Base-by-base conservation (phyloP, 1,140 invertebrate genomes). In the Brachionus asplanchnoidis region DNA sequence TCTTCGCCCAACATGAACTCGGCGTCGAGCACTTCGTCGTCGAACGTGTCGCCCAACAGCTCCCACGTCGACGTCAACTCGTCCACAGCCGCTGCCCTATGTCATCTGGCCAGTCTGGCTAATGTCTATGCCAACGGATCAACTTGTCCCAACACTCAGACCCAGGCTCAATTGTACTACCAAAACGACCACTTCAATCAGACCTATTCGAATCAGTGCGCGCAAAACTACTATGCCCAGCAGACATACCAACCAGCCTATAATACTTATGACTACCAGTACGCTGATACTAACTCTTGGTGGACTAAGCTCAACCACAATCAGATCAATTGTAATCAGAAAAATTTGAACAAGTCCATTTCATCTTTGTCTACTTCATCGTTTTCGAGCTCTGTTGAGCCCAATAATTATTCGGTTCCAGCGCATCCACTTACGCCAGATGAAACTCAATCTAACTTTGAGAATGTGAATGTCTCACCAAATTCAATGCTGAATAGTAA, bases 101-200 rank as follows among this genome's bases (percentile, higher is more conserved):
- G 79, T 28, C 79, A 82, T 32, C 17, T 82, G 20, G 79, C 79
- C n/a, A 82, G 32, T 65, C 26, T 82, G 17, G 79, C 79, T 17
- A 82, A 82, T 82, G 79, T 46, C 6, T 82, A 82, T 28, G 53
- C 79, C 32, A 73, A 73, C n/a, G 68, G 68, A 42, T 11, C 32
- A 32, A 68, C 9, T 68, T 17, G 66, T 68, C 28, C 26, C 9
- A 68, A 7, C 12, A 32, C 36, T 17, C 68, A 73, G 20, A 42
- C 26, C 4, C 26, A 68, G 9, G 9, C 3, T 9, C 68, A 73
- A 42, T 42, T 42, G 17, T 73, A 73, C 40, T 73, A 73, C 17
- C 68, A 73, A 42, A 73, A 73, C 11, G 17, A 14, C n/a, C 36
- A 73, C 1, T 32, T 68, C 14, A 70, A 70, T 70, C 23, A 36